Conservation (phyloP, 2,113 vertebrate species). For the Archilochus colubris region DNA sequence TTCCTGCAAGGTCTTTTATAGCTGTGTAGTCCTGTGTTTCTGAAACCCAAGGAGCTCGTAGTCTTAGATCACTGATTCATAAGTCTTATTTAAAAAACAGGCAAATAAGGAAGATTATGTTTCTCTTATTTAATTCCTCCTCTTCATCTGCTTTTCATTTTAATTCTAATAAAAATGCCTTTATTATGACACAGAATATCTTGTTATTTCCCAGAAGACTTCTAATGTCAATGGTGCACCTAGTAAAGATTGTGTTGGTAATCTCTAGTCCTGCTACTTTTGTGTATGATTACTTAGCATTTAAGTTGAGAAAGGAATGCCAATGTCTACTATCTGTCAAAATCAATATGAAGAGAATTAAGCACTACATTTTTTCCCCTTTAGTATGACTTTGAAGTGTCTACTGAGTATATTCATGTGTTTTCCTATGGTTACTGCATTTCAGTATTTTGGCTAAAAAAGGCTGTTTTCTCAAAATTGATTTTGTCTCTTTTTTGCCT, state of each 20-base stretch:
- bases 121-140: background rate
- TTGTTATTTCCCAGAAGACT: conserved; percentile 19
- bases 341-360: background rate
- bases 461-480: background rate
- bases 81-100: background rate
- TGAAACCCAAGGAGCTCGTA: background rate
- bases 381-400: background rate
- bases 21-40: background rate
- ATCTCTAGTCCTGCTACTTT: conserved; percentile 3
- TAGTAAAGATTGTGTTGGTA: conserved; percentile 13
- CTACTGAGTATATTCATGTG: background rate
- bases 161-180: conserved; percentile 62
- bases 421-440: background rate
- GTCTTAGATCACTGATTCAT: background rate
- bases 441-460: background rate
- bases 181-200: conserved; percentile 33
- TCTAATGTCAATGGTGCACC: background rate
- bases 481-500: background rate
- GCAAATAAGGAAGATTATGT: background rate
- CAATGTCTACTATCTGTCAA: background rate
- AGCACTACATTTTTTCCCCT: background rate
- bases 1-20: background rate
- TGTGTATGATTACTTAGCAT: background rate
- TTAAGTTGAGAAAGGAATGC: background rate
- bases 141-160: conserved; percentile 37